phyloP scores from a whole-genome alignment of 2,888 invertebrate genomes.

The Chaetoderma sp. region DNA sequence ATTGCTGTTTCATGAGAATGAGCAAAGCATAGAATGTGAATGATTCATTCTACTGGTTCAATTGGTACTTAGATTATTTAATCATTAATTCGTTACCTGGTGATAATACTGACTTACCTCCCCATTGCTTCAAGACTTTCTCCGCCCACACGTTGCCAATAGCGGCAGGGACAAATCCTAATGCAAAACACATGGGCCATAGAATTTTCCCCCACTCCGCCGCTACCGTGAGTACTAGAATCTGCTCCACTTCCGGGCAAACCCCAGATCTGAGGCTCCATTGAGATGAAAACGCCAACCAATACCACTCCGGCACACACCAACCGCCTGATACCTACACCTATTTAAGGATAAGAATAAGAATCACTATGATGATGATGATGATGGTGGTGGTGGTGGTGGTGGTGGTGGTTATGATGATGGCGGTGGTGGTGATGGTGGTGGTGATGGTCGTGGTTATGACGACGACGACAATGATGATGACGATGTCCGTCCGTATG shows the following conservation, averaged over 20 bases:
- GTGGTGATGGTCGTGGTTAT: too few species aligned
- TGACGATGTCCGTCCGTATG: too few species aligned
- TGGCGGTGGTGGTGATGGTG: too few species aligned
- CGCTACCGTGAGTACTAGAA: slow-evolving; percentile 14
- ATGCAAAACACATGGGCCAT: slow-evolving; percentile 49
- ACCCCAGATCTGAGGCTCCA: slow-evolving; percentile 50
- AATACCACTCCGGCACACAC: slow-evolving; percentile 43
- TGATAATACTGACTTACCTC: slow-evolving; percentile 35
- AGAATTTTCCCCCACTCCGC: slow-evolving; percentile 33
- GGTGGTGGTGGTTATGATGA: too few species aligned
- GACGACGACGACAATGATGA: too few species aligned
- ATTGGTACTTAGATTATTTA: too few species aligned
- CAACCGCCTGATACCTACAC: slow-evolving; percentile 40
- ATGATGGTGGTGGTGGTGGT: too few species aligned
- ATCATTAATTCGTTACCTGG: too few species aligned
- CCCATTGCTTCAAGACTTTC: slow-evolving; percentile 41
- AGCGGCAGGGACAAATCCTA: slow-evolving; percentile 49
- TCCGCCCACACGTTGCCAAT: slow-evolving; percentile 46
- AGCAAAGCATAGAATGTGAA: too few species aligned
- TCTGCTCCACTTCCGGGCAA: slow-evolving; percentile 39
- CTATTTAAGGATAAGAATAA: slow-evolving; percentile 34
- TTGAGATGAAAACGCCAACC: slow-evolving; percentile 47
- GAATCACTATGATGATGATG: too few species aligned
- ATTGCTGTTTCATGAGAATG: too few species aligned
- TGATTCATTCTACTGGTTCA: too few species aligned